Evolutionary conservation across 2,888 invertebrate species (phyloP).

Genomic region (Aplocera efformata): DNA sequence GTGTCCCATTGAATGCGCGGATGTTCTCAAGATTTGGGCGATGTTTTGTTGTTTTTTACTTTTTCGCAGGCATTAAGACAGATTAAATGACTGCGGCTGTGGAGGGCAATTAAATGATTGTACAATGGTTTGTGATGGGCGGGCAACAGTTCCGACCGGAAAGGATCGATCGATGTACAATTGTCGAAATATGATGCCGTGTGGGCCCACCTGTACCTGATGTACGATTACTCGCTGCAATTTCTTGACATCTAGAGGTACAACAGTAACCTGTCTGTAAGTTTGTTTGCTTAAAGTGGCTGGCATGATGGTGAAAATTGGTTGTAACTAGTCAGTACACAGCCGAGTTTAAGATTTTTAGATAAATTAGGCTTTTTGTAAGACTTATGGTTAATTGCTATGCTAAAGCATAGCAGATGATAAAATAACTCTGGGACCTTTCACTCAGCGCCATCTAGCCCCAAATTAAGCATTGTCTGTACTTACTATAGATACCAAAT

Average conservation of each 20-base stretch:
- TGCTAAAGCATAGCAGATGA: too few species aligned
- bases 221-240: neutral
- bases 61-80: constrained; percentile 57
- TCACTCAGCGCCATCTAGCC: too few species aligned
- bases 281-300: too few species aligned
- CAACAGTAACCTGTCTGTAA: too few species aligned
- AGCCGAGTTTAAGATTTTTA: too few species aligned
- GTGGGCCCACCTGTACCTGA: constrained; percentile 60
- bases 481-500: too few species aligned
- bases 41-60: constrained; percentile 48
- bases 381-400: too few species aligned
- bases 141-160: constrained; percentile 77
- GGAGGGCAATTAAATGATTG: constrained; percentile 70
- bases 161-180: constrained; percentile 66
- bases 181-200: constrained; percentile 59
- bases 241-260: neutral
- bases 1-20: constrained; percentile 48
- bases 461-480: too few species aligned
- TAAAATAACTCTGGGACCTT: too few species aligned
- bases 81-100: constrained; percentile 70
- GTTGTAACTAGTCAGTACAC: too few species aligned
- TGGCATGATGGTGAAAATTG: too few species aligned
- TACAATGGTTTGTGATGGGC: constrained; percentile 61
- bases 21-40: constrained; percentile 63
- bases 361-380: too few species aligned